Evolutionary conservation across 2,888 invertebrate genomes (phyloP).

Genomic region (Thalpophila matura): DNA sequence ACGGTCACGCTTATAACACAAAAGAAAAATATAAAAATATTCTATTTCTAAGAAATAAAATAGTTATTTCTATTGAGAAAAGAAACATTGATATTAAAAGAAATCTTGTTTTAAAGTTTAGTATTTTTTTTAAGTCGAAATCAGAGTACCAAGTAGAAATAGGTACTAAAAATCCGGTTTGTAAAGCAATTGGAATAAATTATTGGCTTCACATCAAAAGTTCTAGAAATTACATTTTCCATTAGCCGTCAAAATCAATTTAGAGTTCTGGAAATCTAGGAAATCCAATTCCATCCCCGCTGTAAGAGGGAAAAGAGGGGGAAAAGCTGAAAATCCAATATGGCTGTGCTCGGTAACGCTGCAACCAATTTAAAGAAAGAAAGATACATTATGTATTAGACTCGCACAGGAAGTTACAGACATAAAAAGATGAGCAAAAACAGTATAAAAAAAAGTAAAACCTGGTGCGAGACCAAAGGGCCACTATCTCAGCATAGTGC

Average conservation of each 20-base stretch:
- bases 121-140: constrained; percentile 1
- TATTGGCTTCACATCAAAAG: not conserved
- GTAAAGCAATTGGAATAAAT: not conserved
- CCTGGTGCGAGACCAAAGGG: too few relatives aligned
- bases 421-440: too few relatives aligned
- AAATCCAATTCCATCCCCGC: constrained; percentile 18
- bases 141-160: not conserved
- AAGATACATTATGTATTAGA: too few relatives aligned
- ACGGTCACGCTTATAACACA: constrained; percentile 1
- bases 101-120: not conserved
- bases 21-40: not conserved
- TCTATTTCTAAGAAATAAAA: not conserved
- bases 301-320: not conserved
- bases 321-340: constrained; percentile 19
- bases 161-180: not conserved
- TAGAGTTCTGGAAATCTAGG: constrained; percentile 2
- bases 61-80: constrained; percentile 15
- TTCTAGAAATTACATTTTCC: constrained; percentile 8
- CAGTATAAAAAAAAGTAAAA: too few relatives aligned
- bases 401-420: too few relatives aligned
- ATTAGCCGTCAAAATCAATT: not conserved
- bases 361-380: constrained; percentile 17
- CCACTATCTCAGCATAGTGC: too few relatives aligned
- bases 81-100: constrained; percentile 1
- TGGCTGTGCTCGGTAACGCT: not conserved